Percentiles rank a stretch among this genome's conserved stretches.
Evolutionary conservation across 2,888 invertebrate genomes (phyloP).

Genomic region (Eupithecia abbreviata): DNA sequence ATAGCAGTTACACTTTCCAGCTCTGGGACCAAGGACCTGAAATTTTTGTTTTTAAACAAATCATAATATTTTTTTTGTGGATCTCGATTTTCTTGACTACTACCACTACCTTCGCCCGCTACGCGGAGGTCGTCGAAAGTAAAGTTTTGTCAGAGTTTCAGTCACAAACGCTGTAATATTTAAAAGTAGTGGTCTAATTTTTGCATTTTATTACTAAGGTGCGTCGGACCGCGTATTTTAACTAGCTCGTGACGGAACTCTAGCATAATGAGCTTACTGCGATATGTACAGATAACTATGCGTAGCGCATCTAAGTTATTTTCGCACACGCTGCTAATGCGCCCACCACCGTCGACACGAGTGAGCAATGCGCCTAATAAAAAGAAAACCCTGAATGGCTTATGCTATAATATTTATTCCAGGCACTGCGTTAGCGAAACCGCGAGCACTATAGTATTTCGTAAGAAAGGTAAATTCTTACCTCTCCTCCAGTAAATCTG

Average conservation of each 20-base stretch:
- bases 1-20: conserved; percentile 58
- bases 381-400: neutral
- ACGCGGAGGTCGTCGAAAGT: neutral
- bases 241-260: too few relatives aligned
- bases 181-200: too few relatives aligned
- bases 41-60: conserved; percentile 13
- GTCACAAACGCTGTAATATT: neutral
- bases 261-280: too few relatives aligned
- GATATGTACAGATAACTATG: too few relatives aligned
- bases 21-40: conserved; percentile 65
- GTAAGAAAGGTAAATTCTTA: conserved; percentile 38
- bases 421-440: neutral
- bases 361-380: neutral
- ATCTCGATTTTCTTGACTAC: neutral
- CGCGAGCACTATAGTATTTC: neutral
- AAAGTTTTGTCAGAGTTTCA: neutral
- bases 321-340: too few relatives aligned
- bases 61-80: neutral
- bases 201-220: too few relatives aligned
- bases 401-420: neutral
- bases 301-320: too few relatives aligned
- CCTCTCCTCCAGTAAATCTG: conserved; percentile 64
- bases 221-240: too few relatives aligned
- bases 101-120: neutral
- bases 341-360: too few relatives aligned